Conservation (phyloP, 2,113 vertebrate genomes). For the Psittacus erithacus region DNA sequence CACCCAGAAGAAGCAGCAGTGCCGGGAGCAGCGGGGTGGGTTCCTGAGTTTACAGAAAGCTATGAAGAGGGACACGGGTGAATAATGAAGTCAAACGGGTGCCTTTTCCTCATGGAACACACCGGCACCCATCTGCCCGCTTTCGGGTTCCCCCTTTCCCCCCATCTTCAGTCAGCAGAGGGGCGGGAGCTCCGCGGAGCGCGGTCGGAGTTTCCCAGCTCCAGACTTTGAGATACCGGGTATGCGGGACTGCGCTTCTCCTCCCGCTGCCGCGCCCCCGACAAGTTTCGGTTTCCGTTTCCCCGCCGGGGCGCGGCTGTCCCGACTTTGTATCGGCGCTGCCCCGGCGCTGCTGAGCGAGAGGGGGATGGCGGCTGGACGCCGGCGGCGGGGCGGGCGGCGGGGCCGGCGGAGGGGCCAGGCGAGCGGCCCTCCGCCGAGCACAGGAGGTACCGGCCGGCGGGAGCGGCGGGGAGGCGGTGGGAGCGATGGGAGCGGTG, state of each 20-base stretch:
- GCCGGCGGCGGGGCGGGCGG: background rate
- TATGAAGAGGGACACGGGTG: background rate
- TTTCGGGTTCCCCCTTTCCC: background rate
- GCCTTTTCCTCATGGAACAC: background rate
- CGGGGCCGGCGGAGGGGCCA: background rate
- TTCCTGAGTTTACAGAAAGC: background rate
- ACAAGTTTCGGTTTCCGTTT: slow-evolving; percentile 22
- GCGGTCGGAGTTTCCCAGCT: background rate
- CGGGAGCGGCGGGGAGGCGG: background rate
- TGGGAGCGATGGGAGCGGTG: background rate
- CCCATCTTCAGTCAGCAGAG: background rate
- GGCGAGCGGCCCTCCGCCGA: rapidly evolving
- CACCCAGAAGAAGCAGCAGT: background rate
- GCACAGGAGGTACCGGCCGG: background rate
- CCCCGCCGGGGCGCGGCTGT: background rate
- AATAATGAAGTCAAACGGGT: background rate
- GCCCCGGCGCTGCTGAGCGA: no score
- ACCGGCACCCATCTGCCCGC: background rate
- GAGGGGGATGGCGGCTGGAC: background rate
- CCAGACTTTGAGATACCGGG: rapidly evolving
- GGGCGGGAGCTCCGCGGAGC: no score
- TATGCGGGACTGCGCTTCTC: background rate
- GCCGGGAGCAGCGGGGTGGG: background rate
- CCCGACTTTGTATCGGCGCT: background rate
- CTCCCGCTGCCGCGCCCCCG: background rate